Evolutionary conservation across 2,113 vertebrate genomes (phyloP), one percentile per base, ranked within the genome.

Genomic region (Chamaea fasciata): DNA sequence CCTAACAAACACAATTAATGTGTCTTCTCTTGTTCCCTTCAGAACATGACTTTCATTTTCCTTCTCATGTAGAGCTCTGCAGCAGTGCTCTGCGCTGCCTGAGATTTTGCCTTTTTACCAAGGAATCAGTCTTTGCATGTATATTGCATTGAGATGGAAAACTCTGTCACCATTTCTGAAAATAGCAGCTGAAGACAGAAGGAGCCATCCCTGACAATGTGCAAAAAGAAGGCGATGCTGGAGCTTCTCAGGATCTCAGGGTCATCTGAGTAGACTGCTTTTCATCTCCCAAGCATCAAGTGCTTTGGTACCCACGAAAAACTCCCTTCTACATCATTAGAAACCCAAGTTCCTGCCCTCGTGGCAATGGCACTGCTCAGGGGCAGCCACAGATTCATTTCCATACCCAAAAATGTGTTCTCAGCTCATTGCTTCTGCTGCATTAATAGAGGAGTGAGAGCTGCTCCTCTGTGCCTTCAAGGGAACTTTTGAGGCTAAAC

Each of bases 141-240:
- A 60, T 49, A 89, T 47, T 75, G 56, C 92, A 68, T 4, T 42
- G 56, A 81, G 71, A 86, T 2, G 5, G 37, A 80, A 94, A 90
- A 92, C 46, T 69, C 73, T 70, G 41, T 21, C 74, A 46, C 11
- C 8, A 0, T 56, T 64, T 77, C 95, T 73, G 56, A 80, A 91
- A 93, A 94, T 6, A 91, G 71, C 85, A 88, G 59, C 56, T 84
- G 56, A 88, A 77, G 85, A 81, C 44, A 86, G 65, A 68, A 75
- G 64, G 67, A 90, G 60, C 74, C 64, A 64, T n/a, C 20, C 30
- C n/a, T 86, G 75, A 60, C 59, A 90, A 37, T 1, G 12, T 47
- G 19, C 63, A 77, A 91, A 53, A 85, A 74, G 30, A 11, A 65
- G 15, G 30, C 0, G 1, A 83, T 56, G 71, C 27, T 78, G 49